A percentile compares a stretch with the other conserved stretches of the same genome.
Evolutionary conservation across 2,113 vertebrate genomes (phyloP).

Genomic region (Albula goreensis): DNA sequence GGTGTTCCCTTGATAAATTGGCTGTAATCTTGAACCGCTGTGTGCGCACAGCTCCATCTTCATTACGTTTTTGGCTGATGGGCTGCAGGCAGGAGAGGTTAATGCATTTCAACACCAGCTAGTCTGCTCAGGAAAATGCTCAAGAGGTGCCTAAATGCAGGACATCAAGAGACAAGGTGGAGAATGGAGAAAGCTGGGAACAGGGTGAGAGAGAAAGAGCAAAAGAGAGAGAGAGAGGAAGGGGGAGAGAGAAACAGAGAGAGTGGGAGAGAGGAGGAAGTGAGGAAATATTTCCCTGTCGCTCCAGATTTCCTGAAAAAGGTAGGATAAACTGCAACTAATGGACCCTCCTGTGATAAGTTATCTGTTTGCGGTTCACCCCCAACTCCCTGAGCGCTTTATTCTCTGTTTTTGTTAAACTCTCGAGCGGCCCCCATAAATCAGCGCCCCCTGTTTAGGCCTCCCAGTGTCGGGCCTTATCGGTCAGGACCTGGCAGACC

Average conservation of each 20-base stretch:
- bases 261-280: conserved; percentile 17
- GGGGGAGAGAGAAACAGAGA: background rate
- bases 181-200: background rate
- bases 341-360: conserved; percentile 59
- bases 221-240: background rate
- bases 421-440: conserved; percentile 22
- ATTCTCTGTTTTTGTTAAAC: conserved; percentile 28
- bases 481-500: background rate
- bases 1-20: conserved; percentile 51
- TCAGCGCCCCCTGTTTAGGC: background rate
- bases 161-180: background rate
- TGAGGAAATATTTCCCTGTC: conserved; percentile 55
- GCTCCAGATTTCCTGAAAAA: conserved; percentile 56
- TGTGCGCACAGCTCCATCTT: conserved; percentile 35
- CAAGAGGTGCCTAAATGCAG: background rate
- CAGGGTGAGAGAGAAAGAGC: background rate
- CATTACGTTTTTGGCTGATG: conserved; percentile 32
- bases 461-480: background rate
- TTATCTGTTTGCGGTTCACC: conserved; percentile 49
- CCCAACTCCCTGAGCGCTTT: conserved; percentile 2
- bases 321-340: conserved; percentile 53
- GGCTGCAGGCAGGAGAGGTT: conserved; percentile 14
- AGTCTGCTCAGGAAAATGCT: background rate
- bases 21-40: conserved; percentile 38
- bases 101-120: conserved; percentile 34